phyloP scores from a whole-genome alignment of 2,888 invertebrate species.

The Lagria hirta region DNA sequence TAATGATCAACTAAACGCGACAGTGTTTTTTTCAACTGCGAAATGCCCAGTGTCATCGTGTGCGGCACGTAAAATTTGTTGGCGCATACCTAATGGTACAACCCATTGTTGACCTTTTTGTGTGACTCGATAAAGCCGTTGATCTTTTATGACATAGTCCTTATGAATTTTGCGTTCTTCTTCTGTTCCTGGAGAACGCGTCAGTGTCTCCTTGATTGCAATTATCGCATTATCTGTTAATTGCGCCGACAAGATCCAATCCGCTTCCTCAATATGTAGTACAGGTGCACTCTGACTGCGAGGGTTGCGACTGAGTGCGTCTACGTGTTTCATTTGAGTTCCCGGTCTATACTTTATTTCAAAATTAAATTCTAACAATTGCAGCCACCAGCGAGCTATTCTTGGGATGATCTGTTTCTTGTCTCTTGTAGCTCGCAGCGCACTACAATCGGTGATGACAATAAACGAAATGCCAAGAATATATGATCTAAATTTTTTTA shows the following conservation, averaged over 20 bases:
- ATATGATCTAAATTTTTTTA: too few species aligned
- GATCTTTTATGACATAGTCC: conserved; percentile 7
- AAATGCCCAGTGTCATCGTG: conserved; percentile 51
- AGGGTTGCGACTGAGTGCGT: conserved; percentile 13
- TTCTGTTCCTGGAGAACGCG: conserved; percentile 21
- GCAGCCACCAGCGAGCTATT: too few species aligned
- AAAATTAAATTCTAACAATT: too few species aligned
- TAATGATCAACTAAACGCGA: conserved; percentile 41
- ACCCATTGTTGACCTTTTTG: conserved; percentile 32
- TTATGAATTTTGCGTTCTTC: conserved; percentile 21
- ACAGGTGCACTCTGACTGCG: background rate
- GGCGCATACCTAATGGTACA: conserved; percentile 41
- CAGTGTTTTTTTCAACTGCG: conserved; percentile 43
- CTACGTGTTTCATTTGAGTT: conserved; percentile 10
- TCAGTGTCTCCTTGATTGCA: conserved; percentile 22
- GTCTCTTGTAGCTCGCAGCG: too few species aligned
- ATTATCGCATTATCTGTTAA: conserved; percentile 29
- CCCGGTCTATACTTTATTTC: conserved; percentile 11
- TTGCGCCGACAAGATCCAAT: conserved; percentile 33
- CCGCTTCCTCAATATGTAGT: conserved; percentile 24
- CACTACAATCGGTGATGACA: too few species aligned
- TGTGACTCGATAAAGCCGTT: conserved; percentile 12
- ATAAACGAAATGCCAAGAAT: too few species aligned
- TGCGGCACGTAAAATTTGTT: conserved; percentile 28
- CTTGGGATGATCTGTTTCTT: too few species aligned